Evolutionary conservation across 2,113 vertebrate species (phyloP).

Genomic region (Microcebus jonahi): DNA sequence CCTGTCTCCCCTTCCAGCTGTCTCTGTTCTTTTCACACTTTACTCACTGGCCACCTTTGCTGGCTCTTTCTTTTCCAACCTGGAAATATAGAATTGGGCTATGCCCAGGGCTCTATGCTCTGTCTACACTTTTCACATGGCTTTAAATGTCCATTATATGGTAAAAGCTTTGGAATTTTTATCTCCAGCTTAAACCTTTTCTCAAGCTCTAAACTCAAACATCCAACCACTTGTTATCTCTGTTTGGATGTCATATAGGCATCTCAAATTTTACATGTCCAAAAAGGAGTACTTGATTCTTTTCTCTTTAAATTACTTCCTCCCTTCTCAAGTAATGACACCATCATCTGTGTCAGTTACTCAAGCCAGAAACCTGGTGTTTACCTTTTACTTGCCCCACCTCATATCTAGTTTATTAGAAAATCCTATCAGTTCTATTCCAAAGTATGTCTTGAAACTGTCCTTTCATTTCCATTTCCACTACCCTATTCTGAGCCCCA

Average conservation of each 20-base stretch:
- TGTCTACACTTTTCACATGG: background rate
- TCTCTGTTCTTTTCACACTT: background rate
- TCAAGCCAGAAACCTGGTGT: background rate
- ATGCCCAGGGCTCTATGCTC: background rate
- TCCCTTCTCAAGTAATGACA: background rate
- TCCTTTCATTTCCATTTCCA: background rate
- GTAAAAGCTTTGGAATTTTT: background rate
- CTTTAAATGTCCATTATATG: background rate
- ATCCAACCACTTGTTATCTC: background rate
- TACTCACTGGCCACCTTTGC: background rate
- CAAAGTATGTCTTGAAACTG: background rate
- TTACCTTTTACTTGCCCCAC: background rate
- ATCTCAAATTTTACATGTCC: conserved; percentile 3
- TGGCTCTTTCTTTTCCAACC: background rate
- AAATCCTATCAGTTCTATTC: background rate
- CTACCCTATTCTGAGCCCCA: background rate
- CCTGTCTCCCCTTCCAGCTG: background rate
- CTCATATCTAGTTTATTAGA: background rate
- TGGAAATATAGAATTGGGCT: background rate
- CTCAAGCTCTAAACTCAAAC: background rate
- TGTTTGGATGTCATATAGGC: background rate
- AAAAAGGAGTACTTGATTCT: background rate
- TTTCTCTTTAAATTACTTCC: background rate
- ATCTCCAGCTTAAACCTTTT: background rate
- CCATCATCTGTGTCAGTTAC: background rate